Evolutionary conservation across 2,888 invertebrate species (phyloP), one percentile per base, ranked within the genome.

Genomic region (Scaptomyza tumidula): DNA sequence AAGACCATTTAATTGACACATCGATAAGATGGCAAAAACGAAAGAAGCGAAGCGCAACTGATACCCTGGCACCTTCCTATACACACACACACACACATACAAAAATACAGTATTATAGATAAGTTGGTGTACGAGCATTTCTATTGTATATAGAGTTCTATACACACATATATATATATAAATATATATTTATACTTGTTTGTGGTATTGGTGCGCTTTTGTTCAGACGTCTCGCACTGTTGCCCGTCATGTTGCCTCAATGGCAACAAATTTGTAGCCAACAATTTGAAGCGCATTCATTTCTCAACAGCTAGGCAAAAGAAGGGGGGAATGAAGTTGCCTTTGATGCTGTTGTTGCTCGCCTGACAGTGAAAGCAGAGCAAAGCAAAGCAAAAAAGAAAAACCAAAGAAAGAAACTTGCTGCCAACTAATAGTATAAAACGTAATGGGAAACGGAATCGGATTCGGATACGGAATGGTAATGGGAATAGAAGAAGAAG

Each of bases 1-100:
- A 77, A 86, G 71, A 62, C 81, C 86, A 72, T 78, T 86, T 83
- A 83, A 83, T 83, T 83, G 83, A 86, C 86, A 84, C 75, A 84
- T 81, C 71, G 84, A 81, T 68, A 70, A 71, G 66, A 54, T 50
- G 62, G 61, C 41, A 16, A 35, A 35, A 35, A 35, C 11, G 4
- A 6, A 41, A 16, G 16, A 41, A 41, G 9, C 56, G 53, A 57
- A 55, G 55, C 58, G 53, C 59, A 62, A 64, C 52, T 67, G 67
- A 68, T 69, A 72, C 49, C 39, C n/a, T 52, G 39, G 10, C 57
- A 71, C 46, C 54, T 27, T 50, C 27, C 19, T 43, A 68, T 54
- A 43, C 48, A 55, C 35, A 6, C 6, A 35, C 35, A 35, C 35
- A 35, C 33, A 70, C 19, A 19, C 2, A 19, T 49, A 35, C 43